Base-by-base conservation (phyloP, 2,797 vertebrate species). In the Chrysolophus pictus region DNA sequence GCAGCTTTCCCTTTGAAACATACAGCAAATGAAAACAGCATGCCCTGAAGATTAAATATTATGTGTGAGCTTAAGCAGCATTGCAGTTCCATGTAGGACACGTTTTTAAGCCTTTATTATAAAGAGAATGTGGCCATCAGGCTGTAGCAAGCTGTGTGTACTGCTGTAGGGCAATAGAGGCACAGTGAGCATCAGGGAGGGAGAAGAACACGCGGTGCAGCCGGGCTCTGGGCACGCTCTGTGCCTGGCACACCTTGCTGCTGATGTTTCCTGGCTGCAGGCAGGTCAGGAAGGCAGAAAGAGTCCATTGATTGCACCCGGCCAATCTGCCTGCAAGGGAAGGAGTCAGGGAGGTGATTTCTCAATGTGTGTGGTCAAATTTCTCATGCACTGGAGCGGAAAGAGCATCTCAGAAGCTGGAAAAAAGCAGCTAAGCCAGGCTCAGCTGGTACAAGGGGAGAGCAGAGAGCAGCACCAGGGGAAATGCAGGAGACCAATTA, bases 371-470 rank as follows among this genome's bases (percentile, higher is more conserved):
- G 90, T 65, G 87, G 75, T 62, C 89, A 75, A 46, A 1, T 49
- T 84, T 49, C 55, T 37, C 51, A 28, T 8, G 78, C 2, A 0
- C 73, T 75, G 71, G 35, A 85, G 77, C 70, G 88, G 56, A 62
- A 82, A 71, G 77, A 90, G 29, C 74, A 82, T 63, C 71, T 60
- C 77, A 79, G 64, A 91, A 80, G 35, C 53, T 4, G 21, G 69
- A 55, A 67, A 75, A 64, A 15, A 35, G 56, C 56, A 71, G 24
- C 42, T 67, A 59, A 47, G 74, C 14, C n/a, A 18, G 37, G 37
- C 47, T 75, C 3, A 14, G 68, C 3, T 3, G 51, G 49, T 1
- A 29, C 0, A 0, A 1, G 41, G 8, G 47, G 18, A 75, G 63
- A 55, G 7, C 3, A 1, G 41, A 0, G 23, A 84, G 37, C 44